Evolutionary conservation across 2,113 vertebrate species (phyloP).

Genomic region (Apteryx mantelli): DNA sequence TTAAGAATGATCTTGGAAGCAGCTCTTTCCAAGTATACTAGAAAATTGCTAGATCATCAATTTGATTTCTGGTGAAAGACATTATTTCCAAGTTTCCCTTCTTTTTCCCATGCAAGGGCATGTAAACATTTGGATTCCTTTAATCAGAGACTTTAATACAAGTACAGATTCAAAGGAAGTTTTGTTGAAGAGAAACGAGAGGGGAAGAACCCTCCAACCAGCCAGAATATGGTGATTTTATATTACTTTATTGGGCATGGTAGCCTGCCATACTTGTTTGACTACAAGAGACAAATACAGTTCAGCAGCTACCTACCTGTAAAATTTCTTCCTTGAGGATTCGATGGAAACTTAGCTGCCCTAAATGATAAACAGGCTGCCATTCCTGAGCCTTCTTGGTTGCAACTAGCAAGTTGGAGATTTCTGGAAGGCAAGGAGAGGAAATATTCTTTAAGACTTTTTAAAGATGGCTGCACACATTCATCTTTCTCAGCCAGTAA

Average conservation of each 20-base stretch:
- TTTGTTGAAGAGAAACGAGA: neutral
- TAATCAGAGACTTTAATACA: neutral
- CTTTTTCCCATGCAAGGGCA: neutral
- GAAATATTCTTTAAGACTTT: neutral
- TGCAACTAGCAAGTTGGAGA: conserved; percentile 94
- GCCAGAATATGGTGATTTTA: neutral
- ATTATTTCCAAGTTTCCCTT: neutral
- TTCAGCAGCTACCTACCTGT: conserved; percentile 77
- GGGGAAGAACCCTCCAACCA: neutral
- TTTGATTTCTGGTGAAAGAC: neutral
- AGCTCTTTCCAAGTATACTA: neutral
- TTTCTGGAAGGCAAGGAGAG: conserved; percentile 78
- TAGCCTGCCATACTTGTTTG: neutral
- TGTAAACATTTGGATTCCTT: fast-evolving
- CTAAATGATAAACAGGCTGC: conserved; percentile 76
- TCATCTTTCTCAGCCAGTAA: fast-evolving
- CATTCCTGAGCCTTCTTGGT: conserved; percentile 87
- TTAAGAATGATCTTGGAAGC: neutral
- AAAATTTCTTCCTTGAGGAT: conserved; percentile 93
- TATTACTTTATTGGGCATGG: fast-evolving
- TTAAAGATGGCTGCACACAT: neutral
- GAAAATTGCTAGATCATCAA: neutral
- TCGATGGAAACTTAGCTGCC: conserved; percentile 91
- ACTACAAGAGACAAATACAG: neutral
- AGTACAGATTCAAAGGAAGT: fast-evolving